These are phyloP conservation scores for Chondrilla cf. caribensis DNA, from an alignment of 37 sponge, comb jelly and placozoan species.

Conservation along the genomic window DNA sequence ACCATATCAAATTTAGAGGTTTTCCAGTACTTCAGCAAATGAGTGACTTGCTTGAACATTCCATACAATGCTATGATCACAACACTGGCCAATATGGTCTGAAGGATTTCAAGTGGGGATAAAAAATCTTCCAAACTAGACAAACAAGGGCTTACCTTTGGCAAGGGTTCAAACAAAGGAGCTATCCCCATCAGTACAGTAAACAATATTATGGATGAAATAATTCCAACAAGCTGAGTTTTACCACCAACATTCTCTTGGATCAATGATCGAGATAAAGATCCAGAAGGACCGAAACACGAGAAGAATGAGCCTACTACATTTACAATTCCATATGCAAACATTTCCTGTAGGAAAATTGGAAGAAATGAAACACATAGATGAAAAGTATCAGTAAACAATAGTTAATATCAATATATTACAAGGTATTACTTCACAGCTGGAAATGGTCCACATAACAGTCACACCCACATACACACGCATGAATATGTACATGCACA, in stretches of 20 bases:
- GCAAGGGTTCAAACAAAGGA: slow-evolving; percentile 68
- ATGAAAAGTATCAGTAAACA: too few species aligned
- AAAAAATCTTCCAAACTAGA: too few species aligned
- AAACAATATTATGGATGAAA: slow-evolving; percentile 60
- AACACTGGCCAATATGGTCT: slow-evolving; percentile 72
- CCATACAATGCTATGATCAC: slow-evolving; percentile 85
- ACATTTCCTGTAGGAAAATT: slow-evolving; percentile 67
- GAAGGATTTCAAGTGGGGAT: neutral
- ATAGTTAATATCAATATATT: too few species aligned
- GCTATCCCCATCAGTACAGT: slow-evolving; percentile 60
- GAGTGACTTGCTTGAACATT: slow-evolving; percentile 73
- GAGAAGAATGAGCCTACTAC: slow-evolving; percentile 73
- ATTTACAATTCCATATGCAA: slow-evolving; percentile 73
- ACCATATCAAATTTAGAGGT: slow-evolving; percentile 63
- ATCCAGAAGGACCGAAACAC: slow-evolving; percentile 56
- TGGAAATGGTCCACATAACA: too few species aligned
- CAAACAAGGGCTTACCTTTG: slow-evolving; percentile 13
- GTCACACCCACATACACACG: too few species aligned
- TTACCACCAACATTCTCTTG: slow-evolving; percentile 75
- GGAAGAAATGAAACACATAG: too few species aligned
- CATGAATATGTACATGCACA: too few species aligned
- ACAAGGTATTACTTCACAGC: too few species aligned
- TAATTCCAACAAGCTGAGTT: slow-evolving; percentile 70
- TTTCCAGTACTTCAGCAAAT: slow-evolving; percentile 58
- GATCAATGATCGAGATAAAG: slow-evolving; percentile 70